Conservation (phyloP, 2,113 vertebrate genomes). For the Microcebus jonahi region DNA sequence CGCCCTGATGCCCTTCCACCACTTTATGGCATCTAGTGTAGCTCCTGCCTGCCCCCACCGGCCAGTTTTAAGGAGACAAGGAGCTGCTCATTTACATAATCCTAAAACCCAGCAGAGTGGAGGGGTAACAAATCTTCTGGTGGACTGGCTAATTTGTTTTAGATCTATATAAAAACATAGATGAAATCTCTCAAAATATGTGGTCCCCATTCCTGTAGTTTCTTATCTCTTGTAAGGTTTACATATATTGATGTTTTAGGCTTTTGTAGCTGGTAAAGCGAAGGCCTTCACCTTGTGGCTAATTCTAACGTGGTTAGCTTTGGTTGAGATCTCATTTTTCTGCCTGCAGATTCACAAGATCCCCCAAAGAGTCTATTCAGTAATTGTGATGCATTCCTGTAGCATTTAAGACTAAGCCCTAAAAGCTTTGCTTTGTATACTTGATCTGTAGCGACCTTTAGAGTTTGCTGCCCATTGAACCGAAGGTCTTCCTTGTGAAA, state of each 20-base stretch:
- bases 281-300: conserved; percentile 36
- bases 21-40: neutral
- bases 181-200: conserved; percentile 13
- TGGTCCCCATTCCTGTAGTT: neutral
- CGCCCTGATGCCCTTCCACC: neutral
- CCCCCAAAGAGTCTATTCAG: conserved; percentile 57
- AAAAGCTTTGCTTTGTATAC: conserved; percentile 61
- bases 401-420: conserved; percentile 67
- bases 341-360: conserved; percentile 54
- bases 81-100: conserved; percentile 5
- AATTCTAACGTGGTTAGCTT: conserved; percentile 36
- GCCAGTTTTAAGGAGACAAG: neutral
- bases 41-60: neutral
- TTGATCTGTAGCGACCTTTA: conserved; percentile 74
- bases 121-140: neutral
- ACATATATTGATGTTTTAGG: neutral
- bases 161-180: neutral
- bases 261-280: neutral
- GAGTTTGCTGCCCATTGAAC: conserved; percentile 65
- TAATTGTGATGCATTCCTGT: conserved; percentile 69
- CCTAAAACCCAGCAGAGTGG: neutral
- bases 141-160: neutral
- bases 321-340: conserved; percentile 54
- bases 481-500: conserved; percentile 72
- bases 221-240: conserved; percentile 11